A percentile compares a stretch with the other conserved stretches of the same genome.
These are phyloP conservation scores for Dichetophora obliterata DNA, from an alignment of 2,888 invertebrate genomes.

Conservation along the genomic window DNA sequence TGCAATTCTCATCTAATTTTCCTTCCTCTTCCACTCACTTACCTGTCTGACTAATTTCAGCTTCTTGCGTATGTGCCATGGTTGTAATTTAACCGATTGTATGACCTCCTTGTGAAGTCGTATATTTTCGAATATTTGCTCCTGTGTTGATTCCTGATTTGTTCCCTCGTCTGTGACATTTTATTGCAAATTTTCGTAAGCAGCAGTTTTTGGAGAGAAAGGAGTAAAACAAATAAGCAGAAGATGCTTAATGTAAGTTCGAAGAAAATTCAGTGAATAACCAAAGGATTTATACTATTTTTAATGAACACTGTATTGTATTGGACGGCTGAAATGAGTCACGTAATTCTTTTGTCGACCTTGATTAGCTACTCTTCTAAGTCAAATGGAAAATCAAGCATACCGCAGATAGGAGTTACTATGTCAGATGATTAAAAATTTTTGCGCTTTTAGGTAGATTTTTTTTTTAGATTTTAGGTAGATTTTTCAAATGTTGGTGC, in stretches of 20 bases:
- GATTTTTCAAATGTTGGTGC: too few relatives aligned
- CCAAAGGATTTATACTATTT: too few relatives aligned
- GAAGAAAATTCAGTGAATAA: too few relatives aligned
- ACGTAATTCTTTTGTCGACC: slow-evolving; percentile 40
- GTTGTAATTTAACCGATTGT: slow-evolving; percentile 87
- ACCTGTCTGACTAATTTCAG: slow-evolving; percentile 83
- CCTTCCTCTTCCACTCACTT: slow-evolving; percentile 43
- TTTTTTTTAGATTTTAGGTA: too few relatives aligned
- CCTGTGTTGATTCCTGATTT: slow-evolving; percentile 78
- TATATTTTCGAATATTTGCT: slow-evolving; percentile 91
- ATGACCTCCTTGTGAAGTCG: slow-evolving; percentile 92
- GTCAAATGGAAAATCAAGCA: background rate
- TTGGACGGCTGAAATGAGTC: slow-evolving; percentile 19
- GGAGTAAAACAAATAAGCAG: slow-evolving; percentile 55
- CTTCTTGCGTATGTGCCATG: slow-evolving; percentile 86
- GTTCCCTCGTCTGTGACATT: slow-evolving; percentile 76
- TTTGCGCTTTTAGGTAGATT: too few relatives aligned
- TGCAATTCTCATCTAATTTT: slow-evolving; percentile 5
- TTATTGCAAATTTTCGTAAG: slow-evolving; percentile 45
- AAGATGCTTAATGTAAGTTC: too few relatives aligned
- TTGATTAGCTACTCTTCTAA: slow-evolving; percentile 37
- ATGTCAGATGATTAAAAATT: background rate
- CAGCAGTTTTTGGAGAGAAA: slow-evolving; percentile 52
- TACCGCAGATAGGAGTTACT: background rate
- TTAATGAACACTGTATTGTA: too few relatives aligned